phyloP scores from a whole-genome alignment of 1,140 invertebrate genomes.

The Drosophila sturtevanti region DNA sequence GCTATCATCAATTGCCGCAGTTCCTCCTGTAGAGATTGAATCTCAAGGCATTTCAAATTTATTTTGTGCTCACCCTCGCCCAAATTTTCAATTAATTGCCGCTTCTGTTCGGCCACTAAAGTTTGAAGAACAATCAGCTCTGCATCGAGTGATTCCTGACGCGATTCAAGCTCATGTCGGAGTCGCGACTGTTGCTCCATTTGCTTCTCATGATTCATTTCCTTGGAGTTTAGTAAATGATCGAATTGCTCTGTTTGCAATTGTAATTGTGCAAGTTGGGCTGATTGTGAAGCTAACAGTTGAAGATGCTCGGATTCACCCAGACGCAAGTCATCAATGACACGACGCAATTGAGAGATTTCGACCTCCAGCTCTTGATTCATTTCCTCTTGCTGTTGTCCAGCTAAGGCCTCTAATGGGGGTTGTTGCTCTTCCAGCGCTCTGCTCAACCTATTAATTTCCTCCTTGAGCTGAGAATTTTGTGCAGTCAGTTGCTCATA shows the following conservation, averaged over 20 bases:
- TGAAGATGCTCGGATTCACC: constrained; percentile 42
- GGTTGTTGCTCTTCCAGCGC: constrained; percentile 54
- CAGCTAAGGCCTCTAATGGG: constrained; percentile 12
- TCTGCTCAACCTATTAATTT: constrained; percentile 44
- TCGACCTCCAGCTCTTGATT: constrained; percentile 26
- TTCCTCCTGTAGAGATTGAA: constrained; percentile 83
- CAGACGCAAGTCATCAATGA: constrained; percentile 28
- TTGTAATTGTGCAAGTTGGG: constrained; percentile 46
- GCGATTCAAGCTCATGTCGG: constrained; percentile 57
- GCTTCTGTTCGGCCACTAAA: constrained; percentile 74
- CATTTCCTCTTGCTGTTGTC: background rate
- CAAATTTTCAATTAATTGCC: constrained; percentile 74
- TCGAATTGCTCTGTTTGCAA: constrained; percentile 67
- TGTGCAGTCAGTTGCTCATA: constrained; percentile 83
- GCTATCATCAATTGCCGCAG: constrained; percentile 79
- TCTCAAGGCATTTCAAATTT: constrained; percentile 84
- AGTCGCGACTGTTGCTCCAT: constrained; percentile 66
- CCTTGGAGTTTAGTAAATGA: constrained; percentile 55
- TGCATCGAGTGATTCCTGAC: constrained; percentile 59
- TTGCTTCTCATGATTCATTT: constrained; percentile 72
- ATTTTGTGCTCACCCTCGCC: constrained; percentile 68
- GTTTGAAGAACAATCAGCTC: constrained; percentile 73
- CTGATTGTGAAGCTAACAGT: constrained; percentile 34
- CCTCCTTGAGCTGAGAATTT: constrained; percentile 79
- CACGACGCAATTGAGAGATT: constrained; percentile 28